Evolutionary conservation across 2,888 invertebrate species (phyloP), one percentile per base, ranked within the genome.

Genomic region (Mactromeris polynyma): DNA sequence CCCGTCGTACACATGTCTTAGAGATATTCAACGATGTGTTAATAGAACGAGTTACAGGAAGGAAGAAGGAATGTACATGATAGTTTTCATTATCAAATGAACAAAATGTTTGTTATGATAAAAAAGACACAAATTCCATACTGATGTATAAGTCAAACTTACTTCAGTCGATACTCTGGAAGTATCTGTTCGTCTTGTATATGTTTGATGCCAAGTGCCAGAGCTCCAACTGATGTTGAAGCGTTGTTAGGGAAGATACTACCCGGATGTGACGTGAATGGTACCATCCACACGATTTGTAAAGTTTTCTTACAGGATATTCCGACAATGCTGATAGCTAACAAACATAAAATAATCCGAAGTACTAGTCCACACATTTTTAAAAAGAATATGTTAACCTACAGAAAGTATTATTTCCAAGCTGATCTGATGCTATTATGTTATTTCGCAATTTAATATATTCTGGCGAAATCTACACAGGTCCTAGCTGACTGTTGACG

Each of bases 281-380:
- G 88, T 6, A 88, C 88, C 85, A 88, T 21, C 88, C 88, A 88
- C 9, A 83, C 85, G 4, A 83, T 58, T 17, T 83, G 58, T 69
- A 83, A 40, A 1, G 83, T 73, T 7, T 69, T 6, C 31, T 83
- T 79, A 38, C 42, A 26, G 11, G 31, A 33, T 17, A 14, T 73
- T 2, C 36, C 17, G n/a, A 33, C 33, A 36, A 19, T 73, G 33
- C 73, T 36, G 3, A 73, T 33, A 14, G 73, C 73, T 19, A 73
- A 19, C 36, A 73, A 2, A 73, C 11, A 73, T 0, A 33, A 73
- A 14, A 73, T 19, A 36, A 73, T 33, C 31, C 36, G 33, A 19
- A 33, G 2, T 26, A 64, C n/a, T 64, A 26, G 58, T 64, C 26
- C 26, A 64, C 26, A 64, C 58, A 64, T 64, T 21, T 7, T 64